Evolutionary conservation across 2,113 vertebrate species (phyloP), one percentile per base, ranked within the genome.

Genomic region (Neopipo cinnamomea): DNA sequence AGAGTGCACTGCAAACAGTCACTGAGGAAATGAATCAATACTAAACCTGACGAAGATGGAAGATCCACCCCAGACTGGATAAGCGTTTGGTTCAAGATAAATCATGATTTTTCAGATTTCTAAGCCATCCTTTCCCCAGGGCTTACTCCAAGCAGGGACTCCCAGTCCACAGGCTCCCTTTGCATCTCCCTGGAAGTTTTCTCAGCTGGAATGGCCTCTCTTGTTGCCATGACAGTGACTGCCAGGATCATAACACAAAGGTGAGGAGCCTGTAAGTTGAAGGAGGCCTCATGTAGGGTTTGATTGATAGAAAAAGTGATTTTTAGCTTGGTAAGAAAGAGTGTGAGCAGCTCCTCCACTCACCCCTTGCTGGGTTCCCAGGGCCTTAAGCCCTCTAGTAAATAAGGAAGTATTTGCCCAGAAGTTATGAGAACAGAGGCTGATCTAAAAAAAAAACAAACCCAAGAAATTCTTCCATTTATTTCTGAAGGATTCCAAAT

Each of bases 341-440:
- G 74, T 14, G 63, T 41, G 92, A 95, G 96, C 89, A 91, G 91
- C 21, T 49, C 95, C 28, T 87, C 47, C 61, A 35, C 82, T 86
- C 75, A 72, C 95, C 93, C 93, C 96, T 94, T 12, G 82, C 96
- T 96, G 97, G 37, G 97, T 98, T 98, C 98, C 97, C 97, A 98
- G 97, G 98, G 96, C 97, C 97, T 96, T 75, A 85, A 95, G 91
- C 91, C 96, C 86, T 88, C 92, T 75, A 3, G 75, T 89, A 95
- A 92, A 85, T 44, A 88, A 59, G 88, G 88, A 96, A 46, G 46
- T 70, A 71, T 95, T 97, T 97, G 95, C 91, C 80, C 91, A 76
- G 44, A 39, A 95, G 86, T 77, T 93, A 44, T 94, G 91, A 95
- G 91, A 96, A 96, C 41, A 88, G 76, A 63, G 74, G 37, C 85